These are phyloP conservation scores for Quadroppia sp. DNA, from an alignment of 2,888 invertebrate species.

Conservation along the genomic window DNA sequence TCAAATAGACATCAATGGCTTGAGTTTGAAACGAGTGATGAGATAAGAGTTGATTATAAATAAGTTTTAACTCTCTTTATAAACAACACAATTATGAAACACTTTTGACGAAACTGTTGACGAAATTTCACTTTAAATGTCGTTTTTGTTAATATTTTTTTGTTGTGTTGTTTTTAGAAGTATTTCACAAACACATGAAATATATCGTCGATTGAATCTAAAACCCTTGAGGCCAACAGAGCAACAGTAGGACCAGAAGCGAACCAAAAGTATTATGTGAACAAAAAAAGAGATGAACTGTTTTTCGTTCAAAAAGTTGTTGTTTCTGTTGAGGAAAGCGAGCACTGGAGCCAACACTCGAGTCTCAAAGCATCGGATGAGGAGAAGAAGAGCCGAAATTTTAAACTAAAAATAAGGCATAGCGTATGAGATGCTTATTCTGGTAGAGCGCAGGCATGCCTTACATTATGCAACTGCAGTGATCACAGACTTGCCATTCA, in stretches of 20 bases:
- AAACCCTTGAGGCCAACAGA: conserved; percentile 21
- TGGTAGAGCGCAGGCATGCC: conserved; percentile 17
- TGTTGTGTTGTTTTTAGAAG: background rate
- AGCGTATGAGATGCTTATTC: conserved; percentile 8
- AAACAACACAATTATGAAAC: background rate
- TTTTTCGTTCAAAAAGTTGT: conserved; percentile 12
- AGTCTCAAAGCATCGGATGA: conserved; percentile 8
- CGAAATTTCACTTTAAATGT: conserved; percentile 8
- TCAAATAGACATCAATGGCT: background rate
- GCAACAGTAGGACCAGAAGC: conserved; percentile 27
- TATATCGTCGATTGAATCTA: conserved; percentile 14
- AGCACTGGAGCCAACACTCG: background rate
- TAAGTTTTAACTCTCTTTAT: background rate
- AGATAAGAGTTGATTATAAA: background rate
- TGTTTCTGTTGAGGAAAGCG: conserved; percentile 6
- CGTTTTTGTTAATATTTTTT: background rate
- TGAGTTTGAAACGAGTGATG: background rate
- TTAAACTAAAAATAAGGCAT: conserved; percentile 4
- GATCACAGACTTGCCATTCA: conserved; percentile 5
- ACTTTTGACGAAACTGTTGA: background rate
- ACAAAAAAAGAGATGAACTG: conserved; percentile 7
- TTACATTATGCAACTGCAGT: conserved; percentile 36
- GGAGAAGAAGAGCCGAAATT: conserved; percentile 15
- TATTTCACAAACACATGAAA: background rate
- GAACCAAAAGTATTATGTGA: background rate